A percentile compares a stretch with the other conserved stretches of the same genome.
phyloP scores from a whole-genome alignment of 2,888 invertebrate genomes.

The Tipula vernalis region DNA sequence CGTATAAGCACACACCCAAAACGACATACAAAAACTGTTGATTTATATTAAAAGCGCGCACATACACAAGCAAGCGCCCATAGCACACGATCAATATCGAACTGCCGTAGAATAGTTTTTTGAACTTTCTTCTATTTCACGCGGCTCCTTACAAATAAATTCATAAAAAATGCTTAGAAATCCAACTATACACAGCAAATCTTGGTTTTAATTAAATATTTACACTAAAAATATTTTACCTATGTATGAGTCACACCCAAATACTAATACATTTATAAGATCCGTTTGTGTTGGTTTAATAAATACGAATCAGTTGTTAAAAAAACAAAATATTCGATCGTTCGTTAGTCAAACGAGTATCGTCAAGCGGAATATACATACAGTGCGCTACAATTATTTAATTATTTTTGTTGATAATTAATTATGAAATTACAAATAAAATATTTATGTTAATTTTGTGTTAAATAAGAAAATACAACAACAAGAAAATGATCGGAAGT shows the following conservation, averaged over 20 bases:
- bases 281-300: neutral
- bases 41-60: neutral
- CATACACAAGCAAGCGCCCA: neutral
- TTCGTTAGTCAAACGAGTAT: neutral
- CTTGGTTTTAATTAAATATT: neutral
- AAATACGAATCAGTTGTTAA: neutral
- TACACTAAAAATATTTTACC: neutral
- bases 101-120: neutral
- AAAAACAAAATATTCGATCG: neutral
- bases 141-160: no score
- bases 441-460: neutral
- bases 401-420: neutral
- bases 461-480: neutral
- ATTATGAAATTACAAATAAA: neutral
- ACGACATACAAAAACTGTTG: neutral
- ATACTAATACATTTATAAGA: neutral
- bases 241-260: neutral
- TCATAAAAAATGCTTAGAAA: neutral
- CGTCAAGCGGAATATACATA: neutral
- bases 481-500: constrained; percentile 52
- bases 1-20: neutral
- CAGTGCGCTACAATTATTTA: neutral
- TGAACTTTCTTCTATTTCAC: neutral
- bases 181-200: neutral
- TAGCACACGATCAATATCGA: neutral